Evolutionary conservation across 2,797 vertebrate genomes (phyloP).

Genomic region (Streptopelia turtur): DNA sequence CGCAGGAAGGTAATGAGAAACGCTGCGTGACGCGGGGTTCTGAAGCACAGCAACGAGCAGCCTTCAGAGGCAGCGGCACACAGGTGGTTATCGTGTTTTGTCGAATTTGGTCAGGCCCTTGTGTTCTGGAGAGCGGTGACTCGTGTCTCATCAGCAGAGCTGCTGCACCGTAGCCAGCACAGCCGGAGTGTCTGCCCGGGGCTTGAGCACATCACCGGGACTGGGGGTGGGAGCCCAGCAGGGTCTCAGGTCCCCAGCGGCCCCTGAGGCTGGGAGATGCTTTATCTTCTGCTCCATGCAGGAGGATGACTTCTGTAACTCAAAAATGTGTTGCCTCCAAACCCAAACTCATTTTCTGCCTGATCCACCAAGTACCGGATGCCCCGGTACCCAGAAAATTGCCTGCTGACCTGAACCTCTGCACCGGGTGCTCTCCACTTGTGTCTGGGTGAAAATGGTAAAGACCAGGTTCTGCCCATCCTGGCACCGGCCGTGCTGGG

Average conservation of each 20-base stretch:
- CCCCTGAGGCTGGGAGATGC: background rate
- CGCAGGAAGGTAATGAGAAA: slow-evolving; percentile 69
- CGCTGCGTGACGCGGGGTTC: background rate
- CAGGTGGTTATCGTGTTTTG: background rate
- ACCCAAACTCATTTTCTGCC: background rate
- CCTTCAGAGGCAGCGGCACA: background rate
- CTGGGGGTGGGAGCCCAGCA: fast-evolving
- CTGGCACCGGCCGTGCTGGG: fast-evolving
- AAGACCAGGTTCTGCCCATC: background rate
- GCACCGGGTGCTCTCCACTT: background rate
- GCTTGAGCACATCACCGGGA: fast-evolving
- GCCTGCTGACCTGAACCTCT: background rate
- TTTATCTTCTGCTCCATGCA: background rate
- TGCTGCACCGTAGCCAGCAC: background rate
- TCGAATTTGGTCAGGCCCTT: background rate
- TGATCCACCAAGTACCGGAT: background rate
- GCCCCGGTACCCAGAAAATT: background rate
- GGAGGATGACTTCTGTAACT: fast-evolving
- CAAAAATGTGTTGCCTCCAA: background rate
- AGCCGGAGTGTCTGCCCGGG: background rate
- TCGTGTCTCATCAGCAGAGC: background rate
- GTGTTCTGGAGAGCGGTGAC: background rate
- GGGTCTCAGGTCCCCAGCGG: background rate
- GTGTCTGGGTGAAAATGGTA: background rate
- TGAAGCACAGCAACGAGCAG: background rate